These are phyloP conservation scores for Channa striata DNA, from an alignment of 2,797 vertebrate species.

Conservation along the genomic window DNA sequence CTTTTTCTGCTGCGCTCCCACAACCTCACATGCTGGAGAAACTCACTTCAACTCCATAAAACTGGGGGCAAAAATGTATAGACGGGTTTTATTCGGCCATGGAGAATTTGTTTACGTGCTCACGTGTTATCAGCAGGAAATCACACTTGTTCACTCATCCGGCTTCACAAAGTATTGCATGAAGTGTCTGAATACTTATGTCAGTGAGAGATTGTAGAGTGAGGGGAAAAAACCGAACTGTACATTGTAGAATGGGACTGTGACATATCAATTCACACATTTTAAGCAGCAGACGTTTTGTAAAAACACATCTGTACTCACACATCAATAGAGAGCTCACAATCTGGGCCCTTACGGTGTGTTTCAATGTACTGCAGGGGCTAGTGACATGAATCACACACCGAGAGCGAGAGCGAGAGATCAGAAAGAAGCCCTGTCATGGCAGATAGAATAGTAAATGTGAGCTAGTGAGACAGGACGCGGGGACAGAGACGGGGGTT, in stretches of 20 bases:
- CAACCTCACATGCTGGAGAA: not conserved
- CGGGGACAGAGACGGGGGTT: conserved; percentile 11
- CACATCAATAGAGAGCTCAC: conserved; percentile 12
- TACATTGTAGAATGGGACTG: too few species aligned
- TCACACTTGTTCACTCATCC: not conserved
- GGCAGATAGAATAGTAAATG: conserved; percentile 52
- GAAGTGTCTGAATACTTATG: too few species aligned
- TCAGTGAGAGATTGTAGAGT: too few species aligned
- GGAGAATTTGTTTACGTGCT: not conserved
- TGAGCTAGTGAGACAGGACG: conserved; percentile 35
- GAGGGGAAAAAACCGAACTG: too few species aligned
- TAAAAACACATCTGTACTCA: not conserved
- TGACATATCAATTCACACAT: too few species aligned
- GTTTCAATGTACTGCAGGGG: conserved; percentile 19
- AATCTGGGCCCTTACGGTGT: conserved; percentile 6
- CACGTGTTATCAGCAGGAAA: conserved; percentile 3
- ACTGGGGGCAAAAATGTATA: not conserved
- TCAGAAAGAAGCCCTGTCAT: conserved; percentile 25
- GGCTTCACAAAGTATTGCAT: too few species aligned
- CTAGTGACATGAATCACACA: conserved; percentile 30
- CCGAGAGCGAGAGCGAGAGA: not conserved
- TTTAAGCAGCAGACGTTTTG: not conserved
- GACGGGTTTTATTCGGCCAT: not conserved
- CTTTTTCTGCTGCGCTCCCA: not conserved
- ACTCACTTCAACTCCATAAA: not conserved